phyloP scores from a whole-genome alignment of 1,140 invertebrate genomes.

The Bombyx mori region ASM3026992v2 NC_085123.1:13840501-13841000 shows the following conservation, averaged over 20 bases:
- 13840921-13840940: constrained; percentile 15
- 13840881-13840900: constrained; percentile 8
- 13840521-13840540: too few species aligned
- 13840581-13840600: not conserved
- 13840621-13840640: not conserved
- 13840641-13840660: too few species aligned
- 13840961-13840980: constrained; percentile 22
- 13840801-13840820: constrained; percentile 62
- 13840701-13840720: too few species aligned
- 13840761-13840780: constrained; percentile 54
- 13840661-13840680: too few species aligned
- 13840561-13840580: too few species aligned
- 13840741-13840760: constrained; percentile 25
- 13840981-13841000: constrained; percentile 26
- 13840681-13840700: too few species aligned
- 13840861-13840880: constrained; percentile 23
- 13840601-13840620: constrained; percentile 5
- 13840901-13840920: constrained; percentile 1
- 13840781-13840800: constrained; percentile 52
- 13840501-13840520: too few species aligned
- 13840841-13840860: constrained; percentile 31
- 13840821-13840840: constrained; percentile 53
- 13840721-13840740: not conserved
- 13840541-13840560: too few species aligned
- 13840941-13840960: constrained; percentile 15